phyloP scores from a whole-genome alignment of 1,140 invertebrate species.

The Panagrolaimus sp. region DNA sequence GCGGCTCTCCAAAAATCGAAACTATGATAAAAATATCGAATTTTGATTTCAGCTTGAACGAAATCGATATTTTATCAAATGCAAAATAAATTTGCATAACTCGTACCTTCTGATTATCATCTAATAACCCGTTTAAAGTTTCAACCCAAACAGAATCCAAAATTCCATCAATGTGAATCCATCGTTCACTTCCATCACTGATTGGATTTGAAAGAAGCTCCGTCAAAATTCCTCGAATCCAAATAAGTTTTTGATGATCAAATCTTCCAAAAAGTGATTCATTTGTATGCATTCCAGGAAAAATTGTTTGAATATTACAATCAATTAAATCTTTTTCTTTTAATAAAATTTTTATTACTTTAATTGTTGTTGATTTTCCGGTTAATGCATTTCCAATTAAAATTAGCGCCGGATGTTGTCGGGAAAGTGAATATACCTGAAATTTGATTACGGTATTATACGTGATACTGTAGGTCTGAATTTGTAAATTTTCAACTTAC shows the following conservation, averaged over 20 bases:
- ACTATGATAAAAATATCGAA: no score
- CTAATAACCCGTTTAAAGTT: slow-evolving; percentile 33
- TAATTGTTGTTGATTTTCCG: background rate
- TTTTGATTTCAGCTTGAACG: no score
- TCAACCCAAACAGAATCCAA: slow-evolving; percentile 38
- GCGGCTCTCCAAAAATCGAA: no score
- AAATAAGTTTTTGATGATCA: slow-evolving; percentile 32
- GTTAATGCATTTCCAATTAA: background rate
- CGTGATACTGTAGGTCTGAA: no score
- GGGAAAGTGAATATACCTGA: background rate
- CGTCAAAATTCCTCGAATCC: slow-evolving; percentile 29
- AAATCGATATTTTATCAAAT: no score
- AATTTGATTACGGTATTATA: no score
- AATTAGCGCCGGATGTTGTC: background rate
- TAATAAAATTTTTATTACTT: slow-evolving; percentile 3
- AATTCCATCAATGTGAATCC: slow-evolving; percentile 36
- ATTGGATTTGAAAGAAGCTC: slow-evolving; percentile 14
- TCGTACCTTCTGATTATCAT: slow-evolving; percentile 36
- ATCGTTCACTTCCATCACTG: slow-evolving; percentile 27
- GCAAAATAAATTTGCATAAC: no score
- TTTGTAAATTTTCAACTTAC: no score
- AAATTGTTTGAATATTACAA: slow-evolving; percentile 4
- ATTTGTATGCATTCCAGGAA: slow-evolving; percentile 35
- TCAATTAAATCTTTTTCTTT: slow-evolving; percentile 7
- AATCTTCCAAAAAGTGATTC: slow-evolving; percentile 33